phyloP scores from a whole-genome alignment of 2,888 invertebrate species.

The Cheilosia scutellata region DNA sequence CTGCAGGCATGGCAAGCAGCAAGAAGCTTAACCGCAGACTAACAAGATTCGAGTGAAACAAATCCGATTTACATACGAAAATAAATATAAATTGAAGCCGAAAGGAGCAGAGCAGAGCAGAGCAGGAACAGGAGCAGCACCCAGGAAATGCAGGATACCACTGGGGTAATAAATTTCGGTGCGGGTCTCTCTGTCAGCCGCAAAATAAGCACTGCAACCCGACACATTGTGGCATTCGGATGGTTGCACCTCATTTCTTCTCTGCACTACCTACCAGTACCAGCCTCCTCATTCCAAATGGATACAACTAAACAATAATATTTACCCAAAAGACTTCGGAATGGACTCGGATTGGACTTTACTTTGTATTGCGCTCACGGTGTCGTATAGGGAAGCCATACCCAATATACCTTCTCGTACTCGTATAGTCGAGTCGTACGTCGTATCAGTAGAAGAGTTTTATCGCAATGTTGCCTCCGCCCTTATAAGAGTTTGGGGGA shows the following conservation, averaged over 20 bases:
- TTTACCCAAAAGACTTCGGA: constrained; percentile 43
- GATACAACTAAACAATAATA: constrained; percentile 59
- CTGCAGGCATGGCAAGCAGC: constrained; percentile 36
- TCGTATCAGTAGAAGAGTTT: constrained; percentile 21
- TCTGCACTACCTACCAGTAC: background rate
- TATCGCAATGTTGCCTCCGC: constrained; percentile 23
- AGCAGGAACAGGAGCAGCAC: background rate
- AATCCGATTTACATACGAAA: constrained; percentile 82
- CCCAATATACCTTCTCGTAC: background rate
- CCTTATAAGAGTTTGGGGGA: background rate
- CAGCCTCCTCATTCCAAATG: constrained; percentile 3
- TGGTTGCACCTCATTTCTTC: constrained; percentile 73
- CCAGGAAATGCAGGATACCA: constrained; percentile 21
- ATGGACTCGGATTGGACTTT: constrained; percentile 23
- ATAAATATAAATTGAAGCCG: constrained; percentile 82
- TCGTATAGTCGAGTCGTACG: background rate
- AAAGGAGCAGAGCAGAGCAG: constrained; percentile 75
- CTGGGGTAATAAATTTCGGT: constrained; percentile 61
- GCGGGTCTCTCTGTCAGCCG: constrained; percentile 66
- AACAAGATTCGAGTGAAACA: constrained; percentile 79
- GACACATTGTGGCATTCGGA: constrained; percentile 72
- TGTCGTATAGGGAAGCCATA: background rate
- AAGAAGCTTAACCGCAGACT: constrained; percentile 70
- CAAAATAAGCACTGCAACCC: constrained; percentile 73
- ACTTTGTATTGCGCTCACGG: constrained; percentile 24